phyloP scores from a whole-genome alignment of 2,797 vertebrate species.

The Pelobates cultripes region DNA sequence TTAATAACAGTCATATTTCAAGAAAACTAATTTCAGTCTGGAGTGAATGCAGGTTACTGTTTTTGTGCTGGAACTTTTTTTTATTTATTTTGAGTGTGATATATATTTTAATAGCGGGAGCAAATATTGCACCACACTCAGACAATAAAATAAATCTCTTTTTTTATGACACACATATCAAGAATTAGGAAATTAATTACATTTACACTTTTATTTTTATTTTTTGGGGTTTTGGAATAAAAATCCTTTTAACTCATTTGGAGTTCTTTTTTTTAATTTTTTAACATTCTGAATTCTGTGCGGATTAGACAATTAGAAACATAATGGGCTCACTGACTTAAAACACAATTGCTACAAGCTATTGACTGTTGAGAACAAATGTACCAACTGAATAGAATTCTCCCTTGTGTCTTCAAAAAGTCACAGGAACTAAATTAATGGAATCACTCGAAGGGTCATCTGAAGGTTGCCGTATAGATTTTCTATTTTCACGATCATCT shows the following conservation, averaged over 20 bases:
- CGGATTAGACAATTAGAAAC: constrained; percentile 64
- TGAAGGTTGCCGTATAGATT: constrained; percentile 9
- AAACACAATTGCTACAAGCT: constrained; percentile 63
- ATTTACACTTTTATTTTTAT: not conserved
- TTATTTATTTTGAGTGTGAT: no score
- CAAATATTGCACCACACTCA: not conserved
- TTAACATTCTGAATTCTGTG: constrained; percentile 62
- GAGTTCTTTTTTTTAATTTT: constrained; percentile 57
- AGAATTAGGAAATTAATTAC: not conserved
- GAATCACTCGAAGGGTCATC: constrained; percentile 54
- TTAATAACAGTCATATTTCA: no score
- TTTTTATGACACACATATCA: not conserved
- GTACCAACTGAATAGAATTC: constrained; percentile 62
- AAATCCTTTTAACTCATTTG: constrained; percentile 53
- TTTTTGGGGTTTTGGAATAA: not conserved
- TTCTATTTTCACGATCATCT: constrained; percentile 4
- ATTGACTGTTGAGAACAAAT: constrained; percentile 59
- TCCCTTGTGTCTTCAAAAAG: constrained; percentile 63
- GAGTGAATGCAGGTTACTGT: no score
- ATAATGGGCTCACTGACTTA: constrained; percentile 68
- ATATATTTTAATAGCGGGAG: no score
- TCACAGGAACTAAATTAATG: constrained; percentile 50
- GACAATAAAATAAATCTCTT: not conserved
- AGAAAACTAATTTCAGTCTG: no score
- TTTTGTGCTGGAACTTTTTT: no score